These are phyloP conservation scores for Caloenas nicobarica DNA, from an alignment of 2,113 vertebrate species.

Conservation along the genomic window DNA sequence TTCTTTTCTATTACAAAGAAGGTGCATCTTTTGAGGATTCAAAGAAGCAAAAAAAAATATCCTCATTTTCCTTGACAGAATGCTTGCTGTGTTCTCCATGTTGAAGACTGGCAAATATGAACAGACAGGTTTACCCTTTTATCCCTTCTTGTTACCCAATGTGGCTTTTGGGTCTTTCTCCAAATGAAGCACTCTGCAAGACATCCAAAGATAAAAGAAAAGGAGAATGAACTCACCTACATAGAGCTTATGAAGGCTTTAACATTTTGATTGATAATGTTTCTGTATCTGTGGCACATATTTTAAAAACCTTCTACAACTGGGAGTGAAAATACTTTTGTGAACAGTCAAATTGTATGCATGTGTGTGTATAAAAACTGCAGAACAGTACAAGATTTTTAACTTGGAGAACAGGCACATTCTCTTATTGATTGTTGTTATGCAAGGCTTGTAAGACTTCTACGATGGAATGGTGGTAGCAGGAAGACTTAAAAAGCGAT, in stretches of 20 bases:
- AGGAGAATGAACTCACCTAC: constrained; percentile 49
- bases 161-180: constrained; percentile 72
- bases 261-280: constrained; percentile 64
- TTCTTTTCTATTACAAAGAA: constrained; percentile 72
- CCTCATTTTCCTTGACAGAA: constrained; percentile 75
- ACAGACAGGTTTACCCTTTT: constrained; percentile 70
- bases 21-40: constrained; percentile 74
- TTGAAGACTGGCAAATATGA: constrained; percentile 68
- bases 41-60: constrained; percentile 72
- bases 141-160: constrained; percentile 70
- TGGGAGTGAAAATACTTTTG: constrained; percentile 8
- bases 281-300: constrained; percentile 24
- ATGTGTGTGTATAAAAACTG: neutral
- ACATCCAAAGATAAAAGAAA: constrained; percentile 63
- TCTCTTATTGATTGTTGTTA: constrained; percentile 41
- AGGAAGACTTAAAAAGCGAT: constrained; percentile 32
- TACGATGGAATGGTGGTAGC: neutral
- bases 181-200: constrained; percentile 67
- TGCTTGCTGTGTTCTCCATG: constrained; percentile 67
- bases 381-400: neutral
- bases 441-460: constrained; percentile 40
- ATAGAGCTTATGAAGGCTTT: constrained; percentile 38
- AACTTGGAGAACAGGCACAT: neutral
- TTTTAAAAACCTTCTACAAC: constrained; percentile 54
- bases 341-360: neutral